phyloP scores from a whole-genome alignment of 2,797 vertebrate species.

The Tamandua tetradactyla region DNA sequence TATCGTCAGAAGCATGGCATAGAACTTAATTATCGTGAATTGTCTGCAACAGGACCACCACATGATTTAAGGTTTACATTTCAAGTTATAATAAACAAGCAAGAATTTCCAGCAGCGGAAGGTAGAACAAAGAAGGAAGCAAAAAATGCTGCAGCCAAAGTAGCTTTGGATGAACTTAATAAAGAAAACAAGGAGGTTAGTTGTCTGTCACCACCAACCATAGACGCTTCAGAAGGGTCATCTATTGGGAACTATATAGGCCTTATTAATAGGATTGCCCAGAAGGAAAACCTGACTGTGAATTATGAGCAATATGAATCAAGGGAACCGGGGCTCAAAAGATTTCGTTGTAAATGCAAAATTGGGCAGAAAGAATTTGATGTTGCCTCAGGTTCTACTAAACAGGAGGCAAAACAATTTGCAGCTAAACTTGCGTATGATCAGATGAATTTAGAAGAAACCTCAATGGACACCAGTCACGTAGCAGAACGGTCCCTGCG shows the following conservation, averaged over 20 bases:
- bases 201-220: neutral
- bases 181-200: constrained; percentile 17
- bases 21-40: fast-evolving
- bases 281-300: neutral
- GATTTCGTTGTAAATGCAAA: constrained; percentile 61
- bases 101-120: constrained; percentile 65
- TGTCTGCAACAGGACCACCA: neutral
- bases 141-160: constrained; percentile 79
- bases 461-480: fast-evolving
- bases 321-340: fast-evolving
- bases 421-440: constrained; percentile 78
- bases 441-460: neutral
- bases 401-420: constrained; percentile 75
- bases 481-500: neutral
- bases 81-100: constrained; percentile 13
- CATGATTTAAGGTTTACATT: constrained; percentile 80
- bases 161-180: constrained; percentile 58
- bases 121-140: constrained; percentile 83
- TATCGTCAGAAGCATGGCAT: constrained; percentile 48
- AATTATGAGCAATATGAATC: neutral
- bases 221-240: neutral
- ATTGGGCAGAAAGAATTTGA: constrained; percentile 33
- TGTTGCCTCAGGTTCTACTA: constrained; percentile 37
- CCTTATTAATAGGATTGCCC: constrained; percentile 44
- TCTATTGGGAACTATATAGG: constrained; percentile 55